Percentiles rank a stretch among this genome's conserved stretches.
Evolutionary conservation across 2,113 vertebrate species (phyloP).

Genomic region (Tricholaema leucomelas): DNA sequence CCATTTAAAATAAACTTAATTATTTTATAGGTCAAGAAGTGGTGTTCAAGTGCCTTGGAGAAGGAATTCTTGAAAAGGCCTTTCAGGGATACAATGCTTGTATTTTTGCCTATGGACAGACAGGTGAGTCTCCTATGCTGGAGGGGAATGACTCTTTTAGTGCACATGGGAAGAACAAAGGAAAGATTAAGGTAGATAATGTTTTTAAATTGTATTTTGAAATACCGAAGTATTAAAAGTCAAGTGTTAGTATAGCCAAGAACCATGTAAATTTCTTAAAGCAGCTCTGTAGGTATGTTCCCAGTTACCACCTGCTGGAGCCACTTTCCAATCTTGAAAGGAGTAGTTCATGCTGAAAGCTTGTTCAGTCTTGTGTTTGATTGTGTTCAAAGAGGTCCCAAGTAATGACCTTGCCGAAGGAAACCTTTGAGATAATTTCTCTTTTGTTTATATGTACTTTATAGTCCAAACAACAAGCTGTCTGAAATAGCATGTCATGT

Average conservation of each 20-base stretch:
- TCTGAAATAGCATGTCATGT: not conserved
- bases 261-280: not conserved
- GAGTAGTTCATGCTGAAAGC: not conserved
- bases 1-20: slow-evolving; percentile 9
- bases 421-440: not conserved
- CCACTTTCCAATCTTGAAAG: not conserved
- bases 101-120: slow-evolving; percentile 99
- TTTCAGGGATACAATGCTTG: slow-evolving; percentile 99
- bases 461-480: not conserved
- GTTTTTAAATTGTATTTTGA: not conserved
- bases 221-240: not conserved
- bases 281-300: not conserved
- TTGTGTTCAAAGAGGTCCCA: not conserved
- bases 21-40: slow-evolving; percentile 92
- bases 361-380: not conserved
- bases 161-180: not conserved
- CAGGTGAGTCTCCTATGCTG: slow-evolving; percentile 77
- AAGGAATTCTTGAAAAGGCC: slow-evolving; percentile 98
- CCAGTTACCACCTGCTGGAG: not conserved
- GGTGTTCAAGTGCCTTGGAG: slow-evolving; percentile 98
- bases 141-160: not conserved
- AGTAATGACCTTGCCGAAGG: not conserved
- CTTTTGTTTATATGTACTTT: not conserved
- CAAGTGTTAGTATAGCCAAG: not conserved
- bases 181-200: not conserved